A percentile compares a stretch with the other conserved stretches of the same genome.
These are phyloP conservation scores for Elgaria multicarinata DNA, from an alignment of 2,113 vertebrate species.

Conservation along the genomic window DNA sequence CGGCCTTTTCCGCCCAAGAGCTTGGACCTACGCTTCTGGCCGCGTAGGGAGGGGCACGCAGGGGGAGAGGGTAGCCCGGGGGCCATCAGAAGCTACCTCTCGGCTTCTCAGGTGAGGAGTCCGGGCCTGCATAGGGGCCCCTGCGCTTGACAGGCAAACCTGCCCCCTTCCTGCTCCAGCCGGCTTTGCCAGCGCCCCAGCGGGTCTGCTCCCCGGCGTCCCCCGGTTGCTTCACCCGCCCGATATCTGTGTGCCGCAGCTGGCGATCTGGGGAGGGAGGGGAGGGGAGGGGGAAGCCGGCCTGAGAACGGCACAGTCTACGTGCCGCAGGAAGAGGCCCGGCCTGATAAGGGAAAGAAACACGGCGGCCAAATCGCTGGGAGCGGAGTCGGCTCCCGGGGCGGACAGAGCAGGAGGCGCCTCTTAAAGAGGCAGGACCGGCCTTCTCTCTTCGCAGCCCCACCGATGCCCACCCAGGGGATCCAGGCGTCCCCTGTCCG, in stretches of 20 bases:
- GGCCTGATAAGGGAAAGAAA: constrained; percentile 29
- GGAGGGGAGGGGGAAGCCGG: constrained; percentile 19
- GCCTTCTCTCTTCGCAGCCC: neutral
- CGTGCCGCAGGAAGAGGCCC: constrained; percentile 78
- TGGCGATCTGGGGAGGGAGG: constrained; percentile 20
- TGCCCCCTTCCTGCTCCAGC: too few species aligned
- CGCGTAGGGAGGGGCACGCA: accelerated
- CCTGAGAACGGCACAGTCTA: constrained; percentile 75
- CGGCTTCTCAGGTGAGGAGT: too few species aligned
- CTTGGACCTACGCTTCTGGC: neutral
- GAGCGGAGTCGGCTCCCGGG: neutral
- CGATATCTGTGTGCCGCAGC: neutral
- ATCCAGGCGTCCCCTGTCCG: too few species aligned
- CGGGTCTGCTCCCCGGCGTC: accelerated
- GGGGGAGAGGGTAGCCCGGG: neutral
- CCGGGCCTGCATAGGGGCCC: neutral
- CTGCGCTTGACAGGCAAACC: too few species aligned
- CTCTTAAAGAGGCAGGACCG: constrained; percentile 20
- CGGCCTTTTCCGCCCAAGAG: too few species aligned
- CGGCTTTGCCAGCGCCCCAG: neutral
- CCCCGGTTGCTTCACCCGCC: neutral
- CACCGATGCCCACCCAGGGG: neutral
- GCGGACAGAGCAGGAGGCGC: accelerated
- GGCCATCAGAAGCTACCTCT: too few species aligned
- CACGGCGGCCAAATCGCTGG: constrained; percentile 7